Evolutionary conservation across 2,888 invertebrate genomes (phyloP), one percentile per base, ranked within the genome.

Genomic region (Heliconius sara): DNA sequence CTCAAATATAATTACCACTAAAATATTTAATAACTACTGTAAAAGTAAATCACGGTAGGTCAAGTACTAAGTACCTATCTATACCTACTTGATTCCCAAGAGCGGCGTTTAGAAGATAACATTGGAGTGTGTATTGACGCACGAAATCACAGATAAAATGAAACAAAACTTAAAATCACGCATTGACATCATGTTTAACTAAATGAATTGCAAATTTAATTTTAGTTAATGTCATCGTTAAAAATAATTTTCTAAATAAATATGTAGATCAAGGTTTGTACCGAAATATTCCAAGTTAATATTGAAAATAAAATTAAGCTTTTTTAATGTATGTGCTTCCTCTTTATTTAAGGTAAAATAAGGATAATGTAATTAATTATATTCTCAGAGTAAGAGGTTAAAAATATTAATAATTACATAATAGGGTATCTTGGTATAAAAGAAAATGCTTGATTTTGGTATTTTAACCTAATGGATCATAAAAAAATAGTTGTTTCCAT

Each of bases 121-220:
- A 76, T 30, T 79, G 67, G 34, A 79, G 79, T 81, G 67, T 57
- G 63, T 63, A 66, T 73, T 79, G 76, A 80, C 72, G 79, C 79
- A 76, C 66, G 30, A 72, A 27, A 39, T 27, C n/a, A 27, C 16
- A 76, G 76, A 79, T 76, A 79, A 67, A 65, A 52, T 63, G 2
- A 66, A 71, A 16, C 27, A 57, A 74, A 78, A 68, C 43, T 78
- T 78, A 68, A 73, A 16, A 74, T 78, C 74, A 68, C 60, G 57
- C 34, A 27, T 57, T 25, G 47, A 47, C 27, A n/a, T 66, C 72
- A 73, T 72, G 72, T 57, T 4, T n/a, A 73, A 73, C 30, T 34
- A 34, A 60, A 60, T 73, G n/a, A 34, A 60, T 73, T 75, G 43
- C 43, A 63, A 4, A 75, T 75, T 75, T 52, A 22, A 72, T 10